Conservation (phyloP, 1,140 invertebrate species). For the Drosophila ambigua region DNA sequence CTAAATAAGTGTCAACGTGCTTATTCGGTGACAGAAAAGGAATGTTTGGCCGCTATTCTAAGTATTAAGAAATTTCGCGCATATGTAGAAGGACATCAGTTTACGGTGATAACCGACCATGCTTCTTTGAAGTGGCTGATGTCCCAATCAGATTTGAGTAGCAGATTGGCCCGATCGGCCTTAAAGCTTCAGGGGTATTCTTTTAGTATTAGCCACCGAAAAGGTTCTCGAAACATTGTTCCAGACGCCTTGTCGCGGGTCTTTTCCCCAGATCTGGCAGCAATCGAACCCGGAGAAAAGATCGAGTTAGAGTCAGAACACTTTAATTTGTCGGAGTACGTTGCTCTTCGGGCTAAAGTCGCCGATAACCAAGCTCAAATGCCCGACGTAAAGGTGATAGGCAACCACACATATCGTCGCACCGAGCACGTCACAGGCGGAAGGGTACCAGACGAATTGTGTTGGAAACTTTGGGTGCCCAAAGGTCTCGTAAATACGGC, state of each 20-base stretch:
- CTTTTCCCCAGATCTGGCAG: too few relatives aligned
- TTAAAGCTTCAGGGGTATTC: neutral
- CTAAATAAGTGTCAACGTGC: too few relatives aligned
- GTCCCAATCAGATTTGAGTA: neutral
- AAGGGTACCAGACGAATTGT: too few relatives aligned
- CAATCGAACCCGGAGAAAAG: too few relatives aligned
- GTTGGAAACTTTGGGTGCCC: too few relatives aligned
- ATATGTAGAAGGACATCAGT: neutral
- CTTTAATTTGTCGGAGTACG: neutral
- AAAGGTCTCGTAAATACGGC: too few relatives aligned
- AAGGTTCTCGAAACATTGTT: too few relatives aligned
- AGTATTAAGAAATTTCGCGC: neutral
- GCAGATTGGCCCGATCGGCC: neutral
- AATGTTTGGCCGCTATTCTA: neutral
- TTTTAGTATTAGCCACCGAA: too few relatives aligned
- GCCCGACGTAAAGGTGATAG: constrained; percentile 8
- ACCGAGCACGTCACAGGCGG: too few relatives aligned
- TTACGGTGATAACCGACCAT: neutral
- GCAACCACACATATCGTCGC: neutral
- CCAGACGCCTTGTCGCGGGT: too few relatives aligned
- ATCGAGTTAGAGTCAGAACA: too few relatives aligned
- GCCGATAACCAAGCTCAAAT: neutral
- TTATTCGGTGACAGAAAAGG: too few relatives aligned
- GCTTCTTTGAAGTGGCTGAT: constrained; percentile 3
- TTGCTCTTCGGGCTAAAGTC: neutral